These are phyloP conservation scores for Phaethon lepturus DNA, from an alignment of 2,113 vertebrate genomes.

Conservation along the genomic window DNA sequence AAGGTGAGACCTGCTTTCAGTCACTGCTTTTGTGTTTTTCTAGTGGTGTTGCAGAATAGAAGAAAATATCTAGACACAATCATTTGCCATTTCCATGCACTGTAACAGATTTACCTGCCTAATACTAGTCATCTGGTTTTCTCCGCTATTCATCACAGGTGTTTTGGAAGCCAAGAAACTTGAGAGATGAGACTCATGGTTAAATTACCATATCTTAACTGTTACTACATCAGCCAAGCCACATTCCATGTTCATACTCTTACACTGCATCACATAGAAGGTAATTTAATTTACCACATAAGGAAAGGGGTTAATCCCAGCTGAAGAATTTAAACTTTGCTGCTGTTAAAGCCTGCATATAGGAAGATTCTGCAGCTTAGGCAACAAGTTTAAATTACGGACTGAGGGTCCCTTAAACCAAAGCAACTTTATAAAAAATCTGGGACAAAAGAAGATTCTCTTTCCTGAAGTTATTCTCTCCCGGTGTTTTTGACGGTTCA, in stretches of 20 bases:
- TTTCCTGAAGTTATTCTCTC: not conserved
- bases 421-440: not conserved
- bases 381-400: not conserved
- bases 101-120: not conserved
- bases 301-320: not conserved
- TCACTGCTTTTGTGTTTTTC: not conserved
- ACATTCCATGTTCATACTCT: not conserved
- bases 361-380: not conserved
- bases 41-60: not conserved
- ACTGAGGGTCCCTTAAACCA: not conserved
- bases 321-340: not conserved
- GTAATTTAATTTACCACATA: not conserved
- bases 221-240: not conserved
- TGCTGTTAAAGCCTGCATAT: not conserved
- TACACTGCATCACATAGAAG: not conserved
- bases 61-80: not conserved
- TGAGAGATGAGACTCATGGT: not conserved
- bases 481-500: not conserved
- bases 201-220: not conserved
- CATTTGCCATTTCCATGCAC: not conserved
- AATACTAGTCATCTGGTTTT: accelerated
- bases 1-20: not conserved
- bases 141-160: not conserved
- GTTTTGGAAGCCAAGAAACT: not conserved
- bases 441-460: not conserved